phyloP scores from a whole-genome alignment of 1,140 invertebrate genomes.

The Zaprionus gabonicus region DNA sequence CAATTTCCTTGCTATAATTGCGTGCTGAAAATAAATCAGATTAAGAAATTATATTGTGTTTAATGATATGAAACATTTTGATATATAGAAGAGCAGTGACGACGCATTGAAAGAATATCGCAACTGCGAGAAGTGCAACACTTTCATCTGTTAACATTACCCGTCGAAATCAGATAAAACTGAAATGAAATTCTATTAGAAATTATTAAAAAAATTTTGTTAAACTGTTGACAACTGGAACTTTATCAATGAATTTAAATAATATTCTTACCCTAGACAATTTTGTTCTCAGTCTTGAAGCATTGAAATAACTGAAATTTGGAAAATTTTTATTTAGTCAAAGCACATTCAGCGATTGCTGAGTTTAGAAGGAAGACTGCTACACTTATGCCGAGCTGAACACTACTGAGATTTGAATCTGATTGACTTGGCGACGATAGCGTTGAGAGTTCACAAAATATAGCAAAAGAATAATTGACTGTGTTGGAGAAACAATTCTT shows the following conservation, averaged over 20 bases:
- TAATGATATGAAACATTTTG: too few relatives aligned
- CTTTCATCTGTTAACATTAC: neutral
- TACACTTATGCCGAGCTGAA: neutral
- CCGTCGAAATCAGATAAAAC: neutral
- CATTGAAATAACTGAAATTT: constrained; percentile 32
- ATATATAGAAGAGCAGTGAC: neutral
- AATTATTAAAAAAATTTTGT: neutral
- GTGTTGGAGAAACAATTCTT: too few relatives aligned
- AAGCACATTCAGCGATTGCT: neutral
- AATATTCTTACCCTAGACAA: constrained; percentile 37
- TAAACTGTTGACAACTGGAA: neutral
- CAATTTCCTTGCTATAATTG: constrained; percentile 64
- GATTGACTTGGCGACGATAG: neutral
- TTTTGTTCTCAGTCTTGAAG: constrained; percentile 39
- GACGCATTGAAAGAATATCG: too few relatives aligned
- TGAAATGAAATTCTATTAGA: neutral
- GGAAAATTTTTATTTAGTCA: neutral
- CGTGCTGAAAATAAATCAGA: constrained; percentile 7
- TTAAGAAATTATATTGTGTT: too few relatives aligned
- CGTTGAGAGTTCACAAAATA: neutral
- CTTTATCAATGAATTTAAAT: constrained; percentile 28
- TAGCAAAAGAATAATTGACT: too few relatives aligned
- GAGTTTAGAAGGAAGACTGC: constrained; percentile 1
- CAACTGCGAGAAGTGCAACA: too few relatives aligned
- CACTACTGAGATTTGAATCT: neutral